phyloP scores from a whole-genome alignment of 2,888 invertebrate species.

The Miltochrista miniata region DNA sequence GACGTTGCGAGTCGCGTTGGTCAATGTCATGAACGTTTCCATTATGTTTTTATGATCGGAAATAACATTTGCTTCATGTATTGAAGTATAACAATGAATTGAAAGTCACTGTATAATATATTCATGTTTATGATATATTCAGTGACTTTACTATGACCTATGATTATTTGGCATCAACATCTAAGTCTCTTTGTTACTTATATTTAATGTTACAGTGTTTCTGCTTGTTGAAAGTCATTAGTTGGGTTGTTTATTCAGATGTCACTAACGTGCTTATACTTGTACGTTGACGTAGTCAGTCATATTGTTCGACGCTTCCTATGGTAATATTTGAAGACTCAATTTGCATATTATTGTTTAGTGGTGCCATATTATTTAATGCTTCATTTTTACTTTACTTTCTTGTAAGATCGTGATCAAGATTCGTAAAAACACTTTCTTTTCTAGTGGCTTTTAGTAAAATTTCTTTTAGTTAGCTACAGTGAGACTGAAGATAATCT shows the following conservation, averaged over 20 bases:
- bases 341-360: slow-evolving; percentile 22
- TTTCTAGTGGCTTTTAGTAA: background rate
- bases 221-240: slow-evolving; percentile 23
- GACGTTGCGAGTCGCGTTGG: slow-evolving; percentile 50
- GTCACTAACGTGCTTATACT: slow-evolving; percentile 19
- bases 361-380: slow-evolving; percentile 10
- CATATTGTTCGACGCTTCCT: slow-evolving; percentile 25
- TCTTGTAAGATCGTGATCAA: slow-evolving; percentile 9
- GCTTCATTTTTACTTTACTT: slow-evolving; percentile 7
- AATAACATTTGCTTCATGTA: slow-evolving; percentile 27
- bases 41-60: slow-evolving; percentile 41
- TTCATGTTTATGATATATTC: too few relatives aligned
- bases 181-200: slow-evolving; percentile 14
- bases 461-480: too few relatives aligned
- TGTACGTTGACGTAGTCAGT: too few relatives aligned
- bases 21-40: slow-evolving; percentile 63
- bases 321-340: slow-evolving; percentile 15
- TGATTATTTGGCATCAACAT: slow-evolving; percentile 24
- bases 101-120: too few relatives aligned
- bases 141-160: too few relatives aligned
- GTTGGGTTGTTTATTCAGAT: slow-evolving; percentile 35
- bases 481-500: too few relatives aligned
- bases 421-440: background rate
- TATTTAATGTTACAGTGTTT: slow-evolving; percentile 7
- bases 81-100: slow-evolving; percentile 8